These are phyloP conservation scores for Philhelius pedissequus DNA, from an alignment of 2,888 invertebrate genomes.

Conservation along the genomic window DNA sequence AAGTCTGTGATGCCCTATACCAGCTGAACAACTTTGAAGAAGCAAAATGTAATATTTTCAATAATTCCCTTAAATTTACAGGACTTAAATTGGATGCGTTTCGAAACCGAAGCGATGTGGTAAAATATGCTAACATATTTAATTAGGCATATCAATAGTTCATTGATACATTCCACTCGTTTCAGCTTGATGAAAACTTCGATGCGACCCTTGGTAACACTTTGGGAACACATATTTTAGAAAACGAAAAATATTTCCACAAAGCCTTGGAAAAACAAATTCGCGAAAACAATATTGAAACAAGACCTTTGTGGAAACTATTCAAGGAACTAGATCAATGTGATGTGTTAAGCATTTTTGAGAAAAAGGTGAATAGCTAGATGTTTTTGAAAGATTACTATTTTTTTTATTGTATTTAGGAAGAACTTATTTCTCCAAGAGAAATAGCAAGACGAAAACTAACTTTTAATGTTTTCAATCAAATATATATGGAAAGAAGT, in stretches of 20 bases:
- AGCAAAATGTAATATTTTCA: constrained; percentile 71
- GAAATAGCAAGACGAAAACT: constrained; percentile 32
- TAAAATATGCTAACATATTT: constrained; percentile 39
- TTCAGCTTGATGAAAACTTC: constrained; percentile 75
- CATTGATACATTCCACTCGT: not conserved
- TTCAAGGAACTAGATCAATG: constrained; percentile 48
- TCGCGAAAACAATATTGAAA: not conserved
- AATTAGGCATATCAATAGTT: not conserved
- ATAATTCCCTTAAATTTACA: constrained; percentile 71
- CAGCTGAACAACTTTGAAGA: constrained; percentile 75
- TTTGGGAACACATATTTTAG: constrained; percentile 34
- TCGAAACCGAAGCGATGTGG: constrained; percentile 72
- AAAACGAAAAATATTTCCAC: constrained; percentile 39
- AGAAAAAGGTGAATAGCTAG: constrained; percentile 36
- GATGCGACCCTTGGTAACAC: constrained; percentile 65
- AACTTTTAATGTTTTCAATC: constrained; percentile 33
- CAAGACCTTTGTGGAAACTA: constrained; percentile 52
- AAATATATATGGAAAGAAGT: constrained; percentile 40
- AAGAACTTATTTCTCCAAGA: constrained; percentile 17
- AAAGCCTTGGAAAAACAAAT: constrained; percentile 29
- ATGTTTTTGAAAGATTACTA: not conserved
- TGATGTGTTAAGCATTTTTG: constrained; percentile 57
- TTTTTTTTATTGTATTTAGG: not conserved
- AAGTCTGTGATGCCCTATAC: constrained; percentile 76
- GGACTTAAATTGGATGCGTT: constrained; percentile 74